Percentiles rank a stretch among this genome's conserved stretches.
Evolutionary conservation across 1,140 invertebrate genomes (phyloP).

Genomic region (Homarus americanus): DNA sequence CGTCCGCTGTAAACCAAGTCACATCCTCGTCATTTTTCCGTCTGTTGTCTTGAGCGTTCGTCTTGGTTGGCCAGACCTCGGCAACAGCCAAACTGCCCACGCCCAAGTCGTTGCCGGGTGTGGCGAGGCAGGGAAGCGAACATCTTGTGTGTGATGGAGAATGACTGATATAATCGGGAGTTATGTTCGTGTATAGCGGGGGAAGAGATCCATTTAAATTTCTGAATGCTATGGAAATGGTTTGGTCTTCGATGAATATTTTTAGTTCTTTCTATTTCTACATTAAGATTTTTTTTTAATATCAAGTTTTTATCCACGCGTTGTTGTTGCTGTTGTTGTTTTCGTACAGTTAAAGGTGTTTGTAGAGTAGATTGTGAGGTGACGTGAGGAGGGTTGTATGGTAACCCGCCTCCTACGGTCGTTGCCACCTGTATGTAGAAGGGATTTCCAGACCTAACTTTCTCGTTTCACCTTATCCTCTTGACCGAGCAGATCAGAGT

Average conservation of each 20-base stretch:
- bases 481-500: background rate
- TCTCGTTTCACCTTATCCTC: background rate
- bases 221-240: conserved; percentile 69
- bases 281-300: no score
- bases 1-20: background rate
- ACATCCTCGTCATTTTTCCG: background rate
- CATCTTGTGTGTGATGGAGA: conserved; percentile 67
- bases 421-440: background rate
- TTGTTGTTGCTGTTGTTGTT: background rate
- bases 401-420: background rate
- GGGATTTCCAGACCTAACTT: background rate
- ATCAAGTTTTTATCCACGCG: no score
- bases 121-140: conserved; percentile 35
- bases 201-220: conserved; percentile 72
- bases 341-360: background rate
- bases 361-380: no score
- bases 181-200: conserved; percentile 65
- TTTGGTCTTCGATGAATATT: conserved; percentile 57
- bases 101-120: conserved; percentile 36
- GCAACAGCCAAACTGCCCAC: background rate
- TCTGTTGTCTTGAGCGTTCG: background rate
- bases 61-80: background rate
- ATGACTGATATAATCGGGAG: conserved; percentile 71
- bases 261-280: conserved; percentile 6
- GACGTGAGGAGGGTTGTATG: background rate